Percentiles rank a stretch among this genome's conserved stretches.
These are phyloP conservation scores for Gymnogyps californianus DNA, from an alignment of 2,113 vertebrate species.

Conservation along the genomic window DNA sequence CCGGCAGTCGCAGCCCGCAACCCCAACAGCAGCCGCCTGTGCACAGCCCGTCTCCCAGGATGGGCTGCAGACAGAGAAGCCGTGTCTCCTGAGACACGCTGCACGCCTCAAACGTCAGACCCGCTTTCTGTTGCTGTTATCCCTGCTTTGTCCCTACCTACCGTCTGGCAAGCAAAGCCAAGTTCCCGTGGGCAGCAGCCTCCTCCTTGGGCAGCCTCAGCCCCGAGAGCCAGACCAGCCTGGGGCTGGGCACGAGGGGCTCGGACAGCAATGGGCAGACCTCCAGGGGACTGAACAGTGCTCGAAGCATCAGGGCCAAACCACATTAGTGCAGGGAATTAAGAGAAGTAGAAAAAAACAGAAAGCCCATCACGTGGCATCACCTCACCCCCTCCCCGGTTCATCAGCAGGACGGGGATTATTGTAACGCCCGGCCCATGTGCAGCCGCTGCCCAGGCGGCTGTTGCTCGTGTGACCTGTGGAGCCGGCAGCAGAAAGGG, in stretches of 20 bases:
- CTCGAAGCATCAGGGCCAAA: neutral
- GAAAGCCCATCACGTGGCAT: neutral
- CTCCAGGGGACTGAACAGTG: neutral
- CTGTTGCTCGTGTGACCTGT: no score
- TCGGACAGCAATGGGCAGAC: neutral
- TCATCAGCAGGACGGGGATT: neutral
- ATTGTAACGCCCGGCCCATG: rapidly evolving
- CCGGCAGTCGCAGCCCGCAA: rapidly evolving
- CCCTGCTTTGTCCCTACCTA: neutral
- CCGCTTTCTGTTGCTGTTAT: neutral
- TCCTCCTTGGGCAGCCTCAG: neutral
- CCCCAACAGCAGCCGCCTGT: neutral
- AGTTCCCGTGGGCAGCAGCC: neutral
- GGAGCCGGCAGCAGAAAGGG: neutral
- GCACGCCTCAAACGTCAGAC: neutral
- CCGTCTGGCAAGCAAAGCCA: neutral
- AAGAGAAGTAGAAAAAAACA: neutral
- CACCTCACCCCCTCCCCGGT: neutral
- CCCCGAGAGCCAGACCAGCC: neutral
- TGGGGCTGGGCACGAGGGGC: neutral
- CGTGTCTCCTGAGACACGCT: neutral
- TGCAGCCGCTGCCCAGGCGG: neutral
- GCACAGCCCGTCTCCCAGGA: neutral
- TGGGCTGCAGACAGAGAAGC: rapidly evolving
- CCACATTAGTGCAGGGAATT: neutral